Evolutionary conservation across 2,797 vertebrate species (phyloP).

Genomic region (Phoebastria nigripes): DNA sequence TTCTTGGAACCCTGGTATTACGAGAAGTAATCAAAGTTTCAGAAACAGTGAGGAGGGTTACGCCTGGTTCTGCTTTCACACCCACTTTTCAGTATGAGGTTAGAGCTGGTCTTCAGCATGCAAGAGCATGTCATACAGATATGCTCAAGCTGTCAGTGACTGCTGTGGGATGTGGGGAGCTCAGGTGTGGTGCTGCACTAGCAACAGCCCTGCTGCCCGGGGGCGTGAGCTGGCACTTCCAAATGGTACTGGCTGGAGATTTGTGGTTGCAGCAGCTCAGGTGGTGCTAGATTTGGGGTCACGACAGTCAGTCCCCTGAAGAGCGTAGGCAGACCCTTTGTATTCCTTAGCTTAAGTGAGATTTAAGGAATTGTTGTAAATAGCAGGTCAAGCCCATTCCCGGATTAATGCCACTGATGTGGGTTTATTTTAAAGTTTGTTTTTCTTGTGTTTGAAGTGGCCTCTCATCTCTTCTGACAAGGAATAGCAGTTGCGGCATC

Average conservation of each 20-base stretch:
- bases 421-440: constrained; percentile 11
- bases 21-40: neutral
- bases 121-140: neutral
- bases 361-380: neutral
- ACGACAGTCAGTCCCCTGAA: neutral
- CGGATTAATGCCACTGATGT: neutral
- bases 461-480: neutral
- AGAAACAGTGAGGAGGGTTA: neutral
- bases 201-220: neutral
- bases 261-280: neutral
- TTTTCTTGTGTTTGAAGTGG: constrained; percentile 23
- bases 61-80: neutral
- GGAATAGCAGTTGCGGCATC: neutral
- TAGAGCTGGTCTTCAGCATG: neutral
- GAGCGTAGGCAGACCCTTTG: neutral
- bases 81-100: accelerated
- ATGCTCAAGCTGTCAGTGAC: neutral
- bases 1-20: neutral
- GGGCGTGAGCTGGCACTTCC: neutral
- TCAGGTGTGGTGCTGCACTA: neutral
- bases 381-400: neutral
- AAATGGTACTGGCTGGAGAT: neutral
- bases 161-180: neutral
- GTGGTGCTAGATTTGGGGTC: neutral
- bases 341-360: neutral